phyloP scores from a whole-genome alignment of 2,797 vertebrate species.

The Bovichtus variegatus region DNA sequence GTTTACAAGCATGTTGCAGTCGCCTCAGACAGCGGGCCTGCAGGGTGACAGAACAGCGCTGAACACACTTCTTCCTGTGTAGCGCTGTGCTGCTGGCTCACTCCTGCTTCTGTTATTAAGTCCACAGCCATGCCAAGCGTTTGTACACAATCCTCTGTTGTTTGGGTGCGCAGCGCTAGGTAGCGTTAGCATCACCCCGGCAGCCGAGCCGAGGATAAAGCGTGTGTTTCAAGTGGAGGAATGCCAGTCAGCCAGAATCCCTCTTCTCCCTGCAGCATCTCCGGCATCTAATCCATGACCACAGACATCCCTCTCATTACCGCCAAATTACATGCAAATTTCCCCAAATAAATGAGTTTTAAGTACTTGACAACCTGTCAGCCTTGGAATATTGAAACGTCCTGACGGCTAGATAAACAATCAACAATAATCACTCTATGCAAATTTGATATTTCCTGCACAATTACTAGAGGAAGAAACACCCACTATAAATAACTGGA shows the following conservation, averaged over 20 bases:
- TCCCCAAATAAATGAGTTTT: constrained; percentile 99
- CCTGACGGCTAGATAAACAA: constrained; percentile 99
- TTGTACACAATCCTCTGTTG: constrained; percentile 63
- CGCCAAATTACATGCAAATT: constrained; percentile 99
- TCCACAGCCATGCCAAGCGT: constrained; percentile 54
- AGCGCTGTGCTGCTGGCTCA: constrained; percentile 34
- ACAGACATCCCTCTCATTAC: constrained; percentile 96
- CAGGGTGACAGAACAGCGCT: constrained; percentile 41
- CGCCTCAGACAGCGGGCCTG: constrained; percentile 34
- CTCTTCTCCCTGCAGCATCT: constrained; percentile 73
- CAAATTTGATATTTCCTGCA: constrained; percentile 99
- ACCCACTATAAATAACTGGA: constrained; percentile 93
- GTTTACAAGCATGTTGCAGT: constrained; percentile 54
- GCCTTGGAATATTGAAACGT: constrained; percentile 96
- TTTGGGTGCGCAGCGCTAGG: constrained; percentile 51
- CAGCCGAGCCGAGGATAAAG: constrained; percentile 63
- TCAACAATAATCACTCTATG: constrained; percentile 99
- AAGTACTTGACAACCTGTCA: constrained; percentile 99
- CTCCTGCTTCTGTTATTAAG: constrained; percentile 44
- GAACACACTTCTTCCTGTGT: constrained; percentile 40
- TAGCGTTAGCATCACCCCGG: constrained; percentile 65
- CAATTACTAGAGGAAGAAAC: constrained; percentile 89
- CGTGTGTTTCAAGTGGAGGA: constrained; percentile 74
- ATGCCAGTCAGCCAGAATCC: constrained; percentile 79
- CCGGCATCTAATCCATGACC: constrained; percentile 91